phyloP scores from a whole-genome alignment of 2,797 vertebrate genomes.

The Liparis tanakae region DNA sequence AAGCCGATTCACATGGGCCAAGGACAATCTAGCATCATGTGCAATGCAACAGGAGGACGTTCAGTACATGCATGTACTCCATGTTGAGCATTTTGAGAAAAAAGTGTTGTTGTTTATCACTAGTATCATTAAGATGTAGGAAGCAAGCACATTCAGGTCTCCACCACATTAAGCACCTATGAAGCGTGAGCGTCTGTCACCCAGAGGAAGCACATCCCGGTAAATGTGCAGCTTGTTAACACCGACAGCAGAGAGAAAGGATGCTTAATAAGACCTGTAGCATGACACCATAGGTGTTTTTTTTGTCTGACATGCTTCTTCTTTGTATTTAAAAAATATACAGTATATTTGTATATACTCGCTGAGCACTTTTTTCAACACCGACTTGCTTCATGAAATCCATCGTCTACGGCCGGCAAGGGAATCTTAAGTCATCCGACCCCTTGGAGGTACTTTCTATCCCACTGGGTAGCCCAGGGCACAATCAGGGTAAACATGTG shows the following conservation, averaged over 20 bases:
- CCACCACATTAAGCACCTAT: conserved; percentile 31
- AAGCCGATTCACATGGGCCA: conserved; percentile 2
- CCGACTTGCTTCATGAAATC: conserved; percentile 1
- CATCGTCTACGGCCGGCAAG: neutral
- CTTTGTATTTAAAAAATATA: neutral
- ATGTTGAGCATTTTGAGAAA: neutral
- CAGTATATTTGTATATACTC: neutral
- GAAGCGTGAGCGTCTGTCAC: conserved; percentile 39
- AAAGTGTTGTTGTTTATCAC: conserved; percentile 1
- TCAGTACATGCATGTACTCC: neutral
- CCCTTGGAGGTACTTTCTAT: neutral
- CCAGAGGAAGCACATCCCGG: conserved; percentile 33
- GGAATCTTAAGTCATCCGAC: conserved; percentile 21
- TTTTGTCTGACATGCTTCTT: conserved; percentile 1
- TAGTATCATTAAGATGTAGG: conserved; percentile 29
- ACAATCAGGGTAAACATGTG: neutral
- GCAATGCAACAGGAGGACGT: conserved; percentile 5
- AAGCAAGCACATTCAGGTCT: conserved; percentile 8
- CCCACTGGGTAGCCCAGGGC: neutral
- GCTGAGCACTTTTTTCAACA: neutral
- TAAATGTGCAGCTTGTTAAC: conserved; percentile 55
- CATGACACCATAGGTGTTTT: conserved; percentile 18
- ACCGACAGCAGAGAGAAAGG: conserved; percentile 12
- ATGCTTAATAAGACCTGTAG: conserved; percentile 23
- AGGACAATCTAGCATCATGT: neutral